Conservation (phyloP, 2,113 vertebrate genomes). For the Aix galericulata region DNA sequence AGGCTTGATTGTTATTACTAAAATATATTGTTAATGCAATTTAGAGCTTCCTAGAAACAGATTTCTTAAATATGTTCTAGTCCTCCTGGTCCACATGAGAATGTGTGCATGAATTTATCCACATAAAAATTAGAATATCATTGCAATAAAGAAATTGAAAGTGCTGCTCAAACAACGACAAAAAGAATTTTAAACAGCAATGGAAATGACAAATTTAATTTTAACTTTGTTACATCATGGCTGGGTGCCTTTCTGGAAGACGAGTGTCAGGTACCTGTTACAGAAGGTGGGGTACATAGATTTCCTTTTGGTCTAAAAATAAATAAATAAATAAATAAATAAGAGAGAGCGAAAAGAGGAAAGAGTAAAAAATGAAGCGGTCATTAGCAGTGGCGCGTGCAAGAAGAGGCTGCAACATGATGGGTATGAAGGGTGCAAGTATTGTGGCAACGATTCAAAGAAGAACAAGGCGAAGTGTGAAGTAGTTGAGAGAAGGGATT, state of each 20-base stretch:
- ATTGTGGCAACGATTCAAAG: background rate
- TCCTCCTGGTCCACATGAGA: background rate
- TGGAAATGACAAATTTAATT: background rate
- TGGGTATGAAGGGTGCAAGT: background rate
- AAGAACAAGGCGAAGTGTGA: background rate
- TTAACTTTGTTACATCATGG: background rate
- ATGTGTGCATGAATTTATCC: background rate
- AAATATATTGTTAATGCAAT: slow-evolving; percentile 63
- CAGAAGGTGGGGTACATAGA: background rate
- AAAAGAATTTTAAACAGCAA: background rate
- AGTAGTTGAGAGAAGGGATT: background rate
- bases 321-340: background rate
- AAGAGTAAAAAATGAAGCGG: accelerated
- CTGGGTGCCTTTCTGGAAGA: background rate
- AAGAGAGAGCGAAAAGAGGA: background rate
- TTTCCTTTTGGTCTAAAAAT: background rate
- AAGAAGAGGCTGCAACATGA: background rate
- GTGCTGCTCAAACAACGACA: background rate
- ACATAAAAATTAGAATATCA: slow-evolving; percentile 5
- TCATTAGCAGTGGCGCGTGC: background rate
- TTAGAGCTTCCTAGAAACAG: slow-evolving; percentile 47
- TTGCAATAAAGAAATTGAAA: background rate
- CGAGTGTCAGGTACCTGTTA: accelerated
- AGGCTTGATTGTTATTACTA: slow-evolving; percentile 59
- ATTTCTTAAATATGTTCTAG: slow-evolving; percentile 10